These are phyloP conservation scores for Anarrhichthys ocellatus DNA, from an alignment of 2,113 vertebrate genomes.

Conservation along the genomic window DNA sequence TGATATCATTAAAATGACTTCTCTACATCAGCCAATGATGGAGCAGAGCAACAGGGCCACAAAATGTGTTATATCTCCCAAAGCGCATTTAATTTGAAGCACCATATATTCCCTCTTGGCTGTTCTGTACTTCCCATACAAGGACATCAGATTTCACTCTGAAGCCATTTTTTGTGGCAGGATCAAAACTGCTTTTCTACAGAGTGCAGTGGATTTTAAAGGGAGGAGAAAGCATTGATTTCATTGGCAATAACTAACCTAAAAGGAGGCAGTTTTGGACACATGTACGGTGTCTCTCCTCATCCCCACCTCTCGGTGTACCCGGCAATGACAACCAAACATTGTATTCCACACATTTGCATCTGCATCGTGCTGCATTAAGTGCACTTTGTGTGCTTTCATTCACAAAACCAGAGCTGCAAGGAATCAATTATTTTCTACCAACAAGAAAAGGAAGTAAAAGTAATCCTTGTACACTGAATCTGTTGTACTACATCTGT, in stretches of 20 bases:
- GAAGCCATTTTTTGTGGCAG: conserved; percentile 19
- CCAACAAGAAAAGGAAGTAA: neutral
- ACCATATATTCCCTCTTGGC: conserved; percentile 28
- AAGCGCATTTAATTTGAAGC: conserved; percentile 44
- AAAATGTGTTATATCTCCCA: conserved; percentile 34
- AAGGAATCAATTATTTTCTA: neutral
- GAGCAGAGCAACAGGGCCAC: conserved; percentile 21
- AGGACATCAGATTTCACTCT: conserved; percentile 40
- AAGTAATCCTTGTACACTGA: neutral
- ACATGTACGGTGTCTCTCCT: neutral
- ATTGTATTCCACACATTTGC: neutral
- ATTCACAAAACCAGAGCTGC: neutral
- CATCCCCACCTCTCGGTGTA: neutral
- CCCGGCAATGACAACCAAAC: neutral
- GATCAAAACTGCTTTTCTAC: neutral
- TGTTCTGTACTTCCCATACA: conserved; percentile 27
- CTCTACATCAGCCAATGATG: neutral
- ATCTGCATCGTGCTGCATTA: neutral
- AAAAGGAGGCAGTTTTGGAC: conserved; percentile 4
- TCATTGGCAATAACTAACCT: conserved; percentile 12
- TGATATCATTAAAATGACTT: conserved; percentile 5
- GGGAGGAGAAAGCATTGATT: conserved; percentile 4
- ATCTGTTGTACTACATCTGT: neutral
- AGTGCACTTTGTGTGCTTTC: neutral
- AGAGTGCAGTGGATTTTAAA: conserved; percentile 9